These are phyloP conservation scores for Perca flavescens DNA, from an alignment of 2,113 vertebrate genomes.

Conservation along the genomic window DNA sequence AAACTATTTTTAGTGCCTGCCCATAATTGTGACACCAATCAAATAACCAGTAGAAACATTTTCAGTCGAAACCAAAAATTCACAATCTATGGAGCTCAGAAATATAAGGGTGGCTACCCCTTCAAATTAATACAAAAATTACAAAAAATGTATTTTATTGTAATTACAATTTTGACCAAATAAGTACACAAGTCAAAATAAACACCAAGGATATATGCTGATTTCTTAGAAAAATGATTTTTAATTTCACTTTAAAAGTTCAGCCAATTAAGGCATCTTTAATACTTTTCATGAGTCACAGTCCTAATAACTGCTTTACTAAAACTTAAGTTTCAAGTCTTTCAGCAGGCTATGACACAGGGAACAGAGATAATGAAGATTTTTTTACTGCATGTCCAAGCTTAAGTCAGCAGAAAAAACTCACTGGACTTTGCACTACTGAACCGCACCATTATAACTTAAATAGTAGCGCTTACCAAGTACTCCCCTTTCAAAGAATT, in stretches of 20 bases:
- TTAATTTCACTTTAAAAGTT: conserved; percentile 5
- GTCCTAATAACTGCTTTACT: conserved; percentile 17
- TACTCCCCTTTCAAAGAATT: conserved; percentile 21
- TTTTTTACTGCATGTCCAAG: conserved; percentile 14
- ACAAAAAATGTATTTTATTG: neutral
- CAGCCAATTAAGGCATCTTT: conserved; percentile 10
- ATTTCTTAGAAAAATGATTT: neutral
- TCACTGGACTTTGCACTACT: conserved; percentile 14
- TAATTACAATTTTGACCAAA: neutral
- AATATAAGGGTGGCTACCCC: neutral
- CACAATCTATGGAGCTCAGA: neutral
- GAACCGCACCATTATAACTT: conserved; percentile 25
- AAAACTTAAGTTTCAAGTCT: neutral
- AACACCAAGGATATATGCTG: neutral
- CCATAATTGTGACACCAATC: neutral
- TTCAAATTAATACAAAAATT: neutral
- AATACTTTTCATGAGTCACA: conserved; percentile 2
- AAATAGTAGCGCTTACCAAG: conserved; percentile 14
- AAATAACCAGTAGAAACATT: neutral
- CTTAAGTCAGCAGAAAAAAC: conserved; percentile 52
- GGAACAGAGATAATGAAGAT: conserved; percentile 18
- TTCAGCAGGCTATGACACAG: conserved; percentile 13
- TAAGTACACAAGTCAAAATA: neutral
- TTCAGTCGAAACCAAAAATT: neutral
- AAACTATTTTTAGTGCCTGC: conserved; percentile 22